Conservation (phyloP, 2,888 invertebrate genomes). For the Aphidoletes aphidimyza region DNA sequence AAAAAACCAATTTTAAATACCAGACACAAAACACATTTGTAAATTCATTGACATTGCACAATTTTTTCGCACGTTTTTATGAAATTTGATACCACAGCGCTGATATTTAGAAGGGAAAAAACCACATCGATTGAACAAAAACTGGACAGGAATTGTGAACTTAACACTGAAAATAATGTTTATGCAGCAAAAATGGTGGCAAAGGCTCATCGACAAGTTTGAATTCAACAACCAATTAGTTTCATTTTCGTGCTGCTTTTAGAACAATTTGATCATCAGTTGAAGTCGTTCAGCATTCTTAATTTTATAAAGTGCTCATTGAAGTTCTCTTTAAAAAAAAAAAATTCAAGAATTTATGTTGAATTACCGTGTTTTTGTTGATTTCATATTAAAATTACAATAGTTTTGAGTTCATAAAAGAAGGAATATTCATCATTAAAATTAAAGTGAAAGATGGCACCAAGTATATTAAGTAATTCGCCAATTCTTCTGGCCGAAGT, state of each 20-base stretch:
- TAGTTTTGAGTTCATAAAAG: no score
- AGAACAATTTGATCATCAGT: background rate
- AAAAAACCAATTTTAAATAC: background rate
- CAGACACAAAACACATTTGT: background rate
- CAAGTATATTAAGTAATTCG: slow-evolving; percentile 72
- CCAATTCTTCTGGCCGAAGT: slow-evolving; percentile 68
- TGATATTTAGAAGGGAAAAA: no score
- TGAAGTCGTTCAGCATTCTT: background rate
- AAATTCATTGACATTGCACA: background rate
- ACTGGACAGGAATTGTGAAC: no score
- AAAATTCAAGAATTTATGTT: no score
- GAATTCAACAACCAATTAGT: background rate
- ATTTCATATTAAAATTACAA: background rate
- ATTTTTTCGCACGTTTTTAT: background rate
- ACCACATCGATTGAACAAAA: no score
- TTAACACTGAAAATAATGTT: background rate
- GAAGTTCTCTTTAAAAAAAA: background rate
- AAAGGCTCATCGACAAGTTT: background rate
- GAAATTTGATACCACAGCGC: background rate
- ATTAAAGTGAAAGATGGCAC: slow-evolving; percentile 69
- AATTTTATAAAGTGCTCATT: background rate
- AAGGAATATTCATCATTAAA: background rate
- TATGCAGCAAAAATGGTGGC: background rate
- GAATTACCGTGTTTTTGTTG: no score
- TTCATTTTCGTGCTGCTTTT: background rate